phyloP scores from a whole-genome alignment of 1,140 invertebrate species.

The Papilio polyxenes region DNA sequence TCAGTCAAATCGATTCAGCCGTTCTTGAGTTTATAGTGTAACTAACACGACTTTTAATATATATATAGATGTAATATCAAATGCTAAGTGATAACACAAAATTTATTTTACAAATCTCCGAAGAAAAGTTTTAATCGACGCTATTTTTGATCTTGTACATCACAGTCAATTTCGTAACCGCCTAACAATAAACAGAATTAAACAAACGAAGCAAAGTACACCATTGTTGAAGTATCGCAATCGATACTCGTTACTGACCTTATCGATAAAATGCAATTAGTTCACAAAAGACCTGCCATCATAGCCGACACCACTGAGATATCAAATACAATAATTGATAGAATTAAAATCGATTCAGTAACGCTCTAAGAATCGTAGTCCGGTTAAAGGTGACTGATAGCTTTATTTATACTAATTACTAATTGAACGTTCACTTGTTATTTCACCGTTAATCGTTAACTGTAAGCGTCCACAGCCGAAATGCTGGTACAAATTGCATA shows the following conservation, averaged over 20 bases:
- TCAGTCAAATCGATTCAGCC: no score
- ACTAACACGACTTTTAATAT: no score
- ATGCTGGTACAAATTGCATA: no score
- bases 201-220: conserved; percentile 32
- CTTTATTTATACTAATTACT: conserved; percentile 1
- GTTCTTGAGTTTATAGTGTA: no score
- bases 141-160: neutral
- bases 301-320: conserved; percentile 34
- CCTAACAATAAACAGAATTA: neutral
- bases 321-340: conserved; percentile 45
- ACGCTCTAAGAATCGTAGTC: neutral
- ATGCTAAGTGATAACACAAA: no score
- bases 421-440: neutral
- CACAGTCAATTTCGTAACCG: neutral
- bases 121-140: no score
- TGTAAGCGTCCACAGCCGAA: no score
- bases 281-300: conserved; percentile 9
- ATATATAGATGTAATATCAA: no score
- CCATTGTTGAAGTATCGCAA: conserved; percentile 32
- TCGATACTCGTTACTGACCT: conserved; percentile 18
- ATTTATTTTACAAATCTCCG: no score
- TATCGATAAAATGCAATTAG: conserved; percentile 35
- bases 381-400: neutral
- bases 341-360: conserved; percentile 40
- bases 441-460: neutral